Base-by-base conservation (phyloP, 1,140 invertebrate species). In the Tigriopus japonicus region DNA sequence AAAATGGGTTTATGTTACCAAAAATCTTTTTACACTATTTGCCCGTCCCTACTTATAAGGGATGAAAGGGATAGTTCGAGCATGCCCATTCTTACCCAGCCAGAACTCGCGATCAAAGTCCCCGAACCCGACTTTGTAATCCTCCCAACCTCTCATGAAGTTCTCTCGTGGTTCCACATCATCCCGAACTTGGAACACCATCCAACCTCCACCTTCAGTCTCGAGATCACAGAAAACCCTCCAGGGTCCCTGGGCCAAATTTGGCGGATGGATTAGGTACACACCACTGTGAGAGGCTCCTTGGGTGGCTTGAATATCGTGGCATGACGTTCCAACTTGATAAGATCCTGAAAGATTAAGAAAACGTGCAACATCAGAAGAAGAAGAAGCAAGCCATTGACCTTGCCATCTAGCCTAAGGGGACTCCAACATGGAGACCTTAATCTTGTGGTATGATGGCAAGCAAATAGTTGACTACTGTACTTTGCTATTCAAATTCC, bases 201-300 rank as follows among this genome's bases (percentile, higher is more conserved):
- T 72, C 71, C 71, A 72, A 10, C 70, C 71, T 13, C 71, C 70
- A 3, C 69, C 69, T 49, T 67, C 66, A 7, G 64, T 67, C 61
- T 71, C 67, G 66, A 71, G 66, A 51, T 72, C 71, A 40, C 71
- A 72, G 62, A 65, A 71, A 2, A 68, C 70, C 49, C 65, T 63
- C 64, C 69, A 67, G 12, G 67, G 65, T 15, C 68, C 68, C 58
- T 68, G 64, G 15, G 63, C 63, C 6, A 68, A 58, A 63, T 65
- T 67, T 6, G 65, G 62, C 17, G 67, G 67, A 59, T 67, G 67
- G 45, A 69, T 64, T 13, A 66, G 61, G 56, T 68, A 69, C 45
- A 68, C 52, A 28, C 68, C 68, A 21, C 54, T 63, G n/a, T 56
- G 56, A 15, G 63, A 56, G 42, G 67, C 65, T 2, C 65, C 62